A percentile compares a stretch with the other conserved stretches of the same genome.
Evolutionary conservation across 2,888 invertebrate genomes (phyloP).

Genomic region (Antitype chi): DNA sequence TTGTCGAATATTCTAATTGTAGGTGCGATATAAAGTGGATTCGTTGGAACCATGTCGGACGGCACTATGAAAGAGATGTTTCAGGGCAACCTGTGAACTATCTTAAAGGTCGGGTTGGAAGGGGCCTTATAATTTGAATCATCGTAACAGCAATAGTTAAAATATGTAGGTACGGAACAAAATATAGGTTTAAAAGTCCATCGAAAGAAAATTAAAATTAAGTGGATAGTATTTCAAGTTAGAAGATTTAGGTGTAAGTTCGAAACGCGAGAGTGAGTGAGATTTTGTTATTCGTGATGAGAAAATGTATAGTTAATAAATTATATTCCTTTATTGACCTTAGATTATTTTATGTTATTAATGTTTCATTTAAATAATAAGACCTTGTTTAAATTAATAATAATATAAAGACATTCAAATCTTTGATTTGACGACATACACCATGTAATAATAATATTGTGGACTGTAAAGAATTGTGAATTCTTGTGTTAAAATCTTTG

Average conservation of each 20-base stretch:
- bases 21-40: constrained; percentile 63
- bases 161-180: constrained; percentile 71
- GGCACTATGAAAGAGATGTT: constrained; percentile 25
- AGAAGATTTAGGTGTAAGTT: constrained; percentile 73
- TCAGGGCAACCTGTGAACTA: constrained; percentile 41
- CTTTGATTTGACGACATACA: constrained; percentile 39
- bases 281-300: constrained; percentile 78
- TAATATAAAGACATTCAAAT: constrained; percentile 49
- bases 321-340: constrained; percentile 82
- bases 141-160: constrained; percentile 71
- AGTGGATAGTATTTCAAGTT: constrained; percentile 73
- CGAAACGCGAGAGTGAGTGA: constrained; percentile 71
- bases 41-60: constrained; percentile 40
- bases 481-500: constrained; percentile 59
- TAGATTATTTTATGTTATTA: constrained; percentile 73
- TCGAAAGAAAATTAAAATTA: constrained; percentile 68
- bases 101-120: constrained; percentile 74
- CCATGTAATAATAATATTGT: constrained; percentile 28
- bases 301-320: constrained; percentile 79
- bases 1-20: constrained; percentile 70
- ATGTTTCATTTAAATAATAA: constrained; percentile 72
- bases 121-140: constrained; percentile 84
- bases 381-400: constrained; percentile 71
- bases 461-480: constrained; percentile 64
- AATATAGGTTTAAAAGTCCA: constrained; percentile 70